Evolutionary conservation across 2,888 invertebrate species (phyloP).

Genomic region (Volucella zonaria): DNA sequence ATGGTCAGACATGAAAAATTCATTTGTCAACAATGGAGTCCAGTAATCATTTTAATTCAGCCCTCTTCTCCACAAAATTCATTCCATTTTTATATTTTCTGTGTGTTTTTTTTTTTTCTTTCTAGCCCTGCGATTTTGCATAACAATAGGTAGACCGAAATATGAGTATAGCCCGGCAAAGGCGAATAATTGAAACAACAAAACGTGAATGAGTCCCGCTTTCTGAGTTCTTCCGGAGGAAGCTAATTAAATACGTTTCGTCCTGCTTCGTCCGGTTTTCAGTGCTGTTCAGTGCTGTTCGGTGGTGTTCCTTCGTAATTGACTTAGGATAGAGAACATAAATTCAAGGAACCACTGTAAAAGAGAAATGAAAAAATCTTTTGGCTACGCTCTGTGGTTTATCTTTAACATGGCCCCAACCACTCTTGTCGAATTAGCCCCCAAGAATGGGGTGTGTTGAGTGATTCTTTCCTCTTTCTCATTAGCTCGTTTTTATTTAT

Average conservation of each 20-base stretch:
- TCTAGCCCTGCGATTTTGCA: background rate
- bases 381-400: conserved; percentile 23
- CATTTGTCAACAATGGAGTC: conserved; percentile 11
- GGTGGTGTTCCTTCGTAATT: conserved; percentile 12
- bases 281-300: too few relatives aligned
- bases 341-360: conserved; percentile 8
- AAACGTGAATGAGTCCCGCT: conserved; percentile 40
- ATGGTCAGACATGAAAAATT: conserved; percentile 6
- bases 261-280: conserved; percentile 19
- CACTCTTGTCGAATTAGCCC: background rate
- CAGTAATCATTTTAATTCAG: conserved; percentile 5
- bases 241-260: conserved; percentile 50
- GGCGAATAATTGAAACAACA: conserved; percentile 28
- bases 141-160: conserved; percentile 6
- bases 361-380: background rate
- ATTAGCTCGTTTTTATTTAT: conserved; percentile 15
- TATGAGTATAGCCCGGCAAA: background rate
- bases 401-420: conserved; percentile 35
- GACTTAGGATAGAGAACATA: conserved; percentile 31
- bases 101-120: background rate
- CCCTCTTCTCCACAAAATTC: background rate
- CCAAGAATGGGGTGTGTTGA: background rate
- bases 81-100: background rate
- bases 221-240: conserved; percentile 19
- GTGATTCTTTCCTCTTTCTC: conserved; percentile 28